Percentiles rank a stretch among this genome's conserved stretches.
Evolutionary conservation across 1,140 invertebrate genomes (phyloP).

Genomic region (Achroia grisella): DNA sequence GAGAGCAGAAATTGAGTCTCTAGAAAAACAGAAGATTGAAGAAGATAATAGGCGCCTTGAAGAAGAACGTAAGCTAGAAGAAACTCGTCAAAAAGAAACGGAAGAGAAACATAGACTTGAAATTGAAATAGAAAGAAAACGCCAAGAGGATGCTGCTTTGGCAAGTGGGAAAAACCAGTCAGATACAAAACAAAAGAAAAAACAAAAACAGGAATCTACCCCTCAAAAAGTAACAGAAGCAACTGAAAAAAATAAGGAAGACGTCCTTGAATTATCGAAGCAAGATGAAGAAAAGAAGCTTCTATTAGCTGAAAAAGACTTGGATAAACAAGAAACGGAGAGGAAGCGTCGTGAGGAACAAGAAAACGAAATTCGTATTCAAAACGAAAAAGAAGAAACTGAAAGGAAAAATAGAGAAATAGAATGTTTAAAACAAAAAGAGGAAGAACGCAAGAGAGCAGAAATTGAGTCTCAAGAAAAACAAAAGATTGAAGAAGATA

Average conservation of each 20-base stretch:
- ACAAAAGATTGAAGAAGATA: background rate
- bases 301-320: background rate
- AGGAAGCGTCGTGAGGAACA: background rate
- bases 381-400: conserved; percentile 22
- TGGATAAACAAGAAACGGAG: conserved; percentile 4
- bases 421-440: conserved; percentile 10
- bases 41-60: conserved; percentile 11
- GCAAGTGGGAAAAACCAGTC: conserved; percentile 21
- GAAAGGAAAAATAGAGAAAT: conserved; percentile 10
- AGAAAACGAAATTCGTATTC: background rate
- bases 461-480: conserved; percentile 19
- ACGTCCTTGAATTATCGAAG: conserved; percentile 10
- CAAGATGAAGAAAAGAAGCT: conserved; percentile 14
- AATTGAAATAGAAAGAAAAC: conserved; percentile 10
- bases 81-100: conserved; percentile 21
- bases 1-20: conserved; percentile 20
- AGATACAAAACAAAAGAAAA: conserved; percentile 5
- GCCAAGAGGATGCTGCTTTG: conserved; percentile 13
- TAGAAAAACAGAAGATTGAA: conserved; percentile 1
- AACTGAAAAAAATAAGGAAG: conserved; percentile 20
- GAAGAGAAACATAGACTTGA: conserved; percentile 7
- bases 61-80: conserved; percentile 21
- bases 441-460: conserved; percentile 15
- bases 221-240: conserved; percentile 7
- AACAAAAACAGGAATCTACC: background rate